Evolutionary conservation across 2,797 vertebrate genomes (phyloP).

Genomic region (Garrulus glandarius): DNA sequence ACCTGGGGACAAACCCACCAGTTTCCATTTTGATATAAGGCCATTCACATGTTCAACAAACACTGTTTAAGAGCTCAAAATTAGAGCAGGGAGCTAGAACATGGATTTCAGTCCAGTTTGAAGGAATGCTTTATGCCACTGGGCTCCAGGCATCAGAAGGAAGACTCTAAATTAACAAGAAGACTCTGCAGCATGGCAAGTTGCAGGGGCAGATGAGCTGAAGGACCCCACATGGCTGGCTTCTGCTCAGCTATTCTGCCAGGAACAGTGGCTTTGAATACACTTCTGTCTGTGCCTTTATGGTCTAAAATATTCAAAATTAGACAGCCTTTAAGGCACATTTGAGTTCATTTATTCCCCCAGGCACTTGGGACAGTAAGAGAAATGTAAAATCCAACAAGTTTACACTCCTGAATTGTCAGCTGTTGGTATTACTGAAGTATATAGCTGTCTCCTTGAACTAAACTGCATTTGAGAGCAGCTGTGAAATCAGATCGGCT

Average conservation of each 20-base stretch:
- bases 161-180: not conserved
- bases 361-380: not conserved
- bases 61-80: not conserved
- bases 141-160: not conserved
- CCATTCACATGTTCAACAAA: not conserved
- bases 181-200: not conserved
- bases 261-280: not conserved
- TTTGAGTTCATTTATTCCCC: not conserved
- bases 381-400: not conserved
- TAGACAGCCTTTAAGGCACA: not conserved
- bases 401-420: not conserved
- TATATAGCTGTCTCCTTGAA: not conserved
- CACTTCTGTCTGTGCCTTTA: not conserved
- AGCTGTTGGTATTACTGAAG: not conserved
- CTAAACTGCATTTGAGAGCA: not conserved
- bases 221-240: not conserved
- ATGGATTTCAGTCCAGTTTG: not conserved
- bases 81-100: not conserved
- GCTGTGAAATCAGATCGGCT: not conserved
- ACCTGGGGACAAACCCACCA: not conserved
- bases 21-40: not conserved
- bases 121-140: not conserved
- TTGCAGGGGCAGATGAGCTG: not conserved
- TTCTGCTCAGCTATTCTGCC: not conserved
- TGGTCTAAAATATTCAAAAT: not conserved